phyloP scores from a whole-genome alignment of 2,888 invertebrate genomes.

The Thumatha senex region DNA sequence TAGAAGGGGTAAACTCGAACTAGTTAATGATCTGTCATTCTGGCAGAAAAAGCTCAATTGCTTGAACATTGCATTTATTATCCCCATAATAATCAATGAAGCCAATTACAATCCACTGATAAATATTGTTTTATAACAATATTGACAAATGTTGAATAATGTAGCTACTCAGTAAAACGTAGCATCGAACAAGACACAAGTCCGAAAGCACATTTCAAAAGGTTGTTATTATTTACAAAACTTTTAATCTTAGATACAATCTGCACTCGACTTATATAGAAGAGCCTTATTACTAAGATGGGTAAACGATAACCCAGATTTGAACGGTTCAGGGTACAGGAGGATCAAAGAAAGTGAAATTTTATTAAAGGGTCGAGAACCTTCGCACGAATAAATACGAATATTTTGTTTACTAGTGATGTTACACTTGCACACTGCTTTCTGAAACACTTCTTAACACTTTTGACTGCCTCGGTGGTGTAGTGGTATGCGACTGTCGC shows the following conservation, averaged over 20 bases:
- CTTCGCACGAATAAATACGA: constrained; percentile 14
- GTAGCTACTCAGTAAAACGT: too few relatives aligned
- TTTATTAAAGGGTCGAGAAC: constrained; percentile 28
- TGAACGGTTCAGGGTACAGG: constrained; percentile 19
- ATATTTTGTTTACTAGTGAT: constrained; percentile 5
- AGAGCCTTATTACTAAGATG: constrained; percentile 14
- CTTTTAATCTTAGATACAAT: constrained; percentile 26
- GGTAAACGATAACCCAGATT: constrained; percentile 31
- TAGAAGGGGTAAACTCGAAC: too few relatives aligned
- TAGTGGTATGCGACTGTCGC: too few relatives aligned
- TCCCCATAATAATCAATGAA: too few relatives aligned
- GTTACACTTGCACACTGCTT: background rate
- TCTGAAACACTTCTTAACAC: background rate
- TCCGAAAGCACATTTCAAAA: constrained; percentile 9
- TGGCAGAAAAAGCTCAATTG: too few relatives aligned
- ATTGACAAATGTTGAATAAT: too few relatives aligned
- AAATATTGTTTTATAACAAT: too few relatives aligned
- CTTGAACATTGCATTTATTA: too few relatives aligned
- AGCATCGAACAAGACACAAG: too few relatives aligned
- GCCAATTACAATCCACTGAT: too few relatives aligned
- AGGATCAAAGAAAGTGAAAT: constrained; percentile 36
- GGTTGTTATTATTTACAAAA: constrained; percentile 17
- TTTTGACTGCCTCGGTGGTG: too few relatives aligned
- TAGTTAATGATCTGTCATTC: too few relatives aligned
- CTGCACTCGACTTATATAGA: constrained; percentile 13